Conservation (phyloP, 2,888 invertebrate genomes). For the Synanthedon myopaeformis region DNA sequence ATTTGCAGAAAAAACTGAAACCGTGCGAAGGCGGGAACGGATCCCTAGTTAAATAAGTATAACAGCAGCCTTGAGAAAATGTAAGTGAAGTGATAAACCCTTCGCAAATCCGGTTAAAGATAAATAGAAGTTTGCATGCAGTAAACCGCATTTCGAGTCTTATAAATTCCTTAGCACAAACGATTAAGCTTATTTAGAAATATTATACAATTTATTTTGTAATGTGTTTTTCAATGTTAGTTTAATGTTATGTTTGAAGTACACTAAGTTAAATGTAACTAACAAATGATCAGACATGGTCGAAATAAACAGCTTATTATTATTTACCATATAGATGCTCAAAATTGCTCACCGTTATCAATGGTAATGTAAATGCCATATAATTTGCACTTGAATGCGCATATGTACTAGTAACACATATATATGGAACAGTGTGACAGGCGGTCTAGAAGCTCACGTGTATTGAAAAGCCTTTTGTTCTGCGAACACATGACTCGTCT, state of each 20-base stretch:
- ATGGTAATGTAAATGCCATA: no score
- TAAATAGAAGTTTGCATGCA: background rate
- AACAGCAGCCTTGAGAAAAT: no score
- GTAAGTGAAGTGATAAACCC: background rate
- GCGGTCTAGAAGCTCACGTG: slow-evolving; percentile 9
- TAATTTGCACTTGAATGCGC: no score
- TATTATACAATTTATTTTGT: background rate
- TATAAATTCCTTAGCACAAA: no score
- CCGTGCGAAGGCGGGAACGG: no score
- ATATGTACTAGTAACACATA: background rate
- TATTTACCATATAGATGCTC: background rate
- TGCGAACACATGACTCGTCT: slow-evolving; percentile 2
- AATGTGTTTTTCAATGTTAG: background rate
- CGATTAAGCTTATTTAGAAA: no score
- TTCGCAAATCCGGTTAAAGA: background rate
- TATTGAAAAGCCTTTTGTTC: slow-evolving; percentile 40
- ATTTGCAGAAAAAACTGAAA: no score
- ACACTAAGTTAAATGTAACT: no score
- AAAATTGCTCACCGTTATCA: no score
- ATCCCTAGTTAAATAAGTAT: no score
- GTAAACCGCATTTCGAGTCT: background rate
- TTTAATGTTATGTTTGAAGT: background rate
- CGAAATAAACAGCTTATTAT: background rate
- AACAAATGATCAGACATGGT: no score
- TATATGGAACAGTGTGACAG: slow-evolving; percentile 21